phyloP scores from a whole-genome alignment of 2,888 invertebrate species.

The Cephus runcator region DNA sequence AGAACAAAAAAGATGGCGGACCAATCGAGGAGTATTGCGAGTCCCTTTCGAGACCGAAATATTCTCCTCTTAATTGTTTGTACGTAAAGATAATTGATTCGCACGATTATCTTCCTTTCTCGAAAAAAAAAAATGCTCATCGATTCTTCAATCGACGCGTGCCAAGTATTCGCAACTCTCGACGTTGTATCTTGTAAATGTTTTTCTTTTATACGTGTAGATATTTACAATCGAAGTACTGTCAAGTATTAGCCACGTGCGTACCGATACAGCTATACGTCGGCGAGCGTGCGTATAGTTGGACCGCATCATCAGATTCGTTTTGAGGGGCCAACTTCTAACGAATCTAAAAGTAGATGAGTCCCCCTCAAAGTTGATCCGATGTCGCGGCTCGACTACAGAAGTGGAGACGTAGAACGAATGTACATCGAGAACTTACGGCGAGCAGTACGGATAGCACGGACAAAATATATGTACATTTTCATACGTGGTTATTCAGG shows the following conservation, averaged over 20 bases:
- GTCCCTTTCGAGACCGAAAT: not conserved
- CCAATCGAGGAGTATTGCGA: not conserved
- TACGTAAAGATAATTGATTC: too few species aligned
- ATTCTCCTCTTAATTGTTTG: not conserved
- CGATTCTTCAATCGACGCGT: constrained; percentile 3
- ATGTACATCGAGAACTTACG: not conserved
- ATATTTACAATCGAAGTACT: not conserved
- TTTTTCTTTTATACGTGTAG: constrained; percentile 19
- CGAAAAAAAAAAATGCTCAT: constrained; percentile 12
- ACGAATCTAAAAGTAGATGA: too few species aligned
- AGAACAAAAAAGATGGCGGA: not conserved
- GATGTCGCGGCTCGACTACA: not conserved
- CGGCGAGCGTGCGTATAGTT: not conserved
- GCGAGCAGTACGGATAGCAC: not conserved
- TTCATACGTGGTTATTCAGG: not conserved
- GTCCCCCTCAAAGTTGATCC: too few species aligned
- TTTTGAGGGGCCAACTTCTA: too few species aligned
- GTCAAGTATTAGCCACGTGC: constrained; percentile 14
- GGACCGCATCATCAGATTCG: too few species aligned
- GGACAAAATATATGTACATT: not conserved
- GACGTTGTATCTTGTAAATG: constrained; percentile 6
- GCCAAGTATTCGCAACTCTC: not conserved
- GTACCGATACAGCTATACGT: constrained; percentile 5
- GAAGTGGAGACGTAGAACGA: not conserved
- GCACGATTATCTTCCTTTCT: not conserved